Conservation (phyloP, 2,888 invertebrate genomes). For the Cynaeus angustus region DNA sequence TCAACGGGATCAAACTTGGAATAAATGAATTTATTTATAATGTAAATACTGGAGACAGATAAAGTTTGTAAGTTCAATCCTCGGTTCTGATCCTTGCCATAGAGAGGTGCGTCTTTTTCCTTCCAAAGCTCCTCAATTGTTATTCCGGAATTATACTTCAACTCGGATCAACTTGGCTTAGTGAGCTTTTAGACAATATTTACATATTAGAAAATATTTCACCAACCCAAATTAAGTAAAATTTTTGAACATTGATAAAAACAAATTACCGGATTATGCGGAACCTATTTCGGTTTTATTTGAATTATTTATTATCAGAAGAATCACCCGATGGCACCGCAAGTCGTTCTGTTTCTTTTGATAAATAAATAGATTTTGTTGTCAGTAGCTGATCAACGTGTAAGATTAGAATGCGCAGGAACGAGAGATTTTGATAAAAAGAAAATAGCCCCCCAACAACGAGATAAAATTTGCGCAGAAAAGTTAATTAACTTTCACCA, state of each 20-base stretch:
- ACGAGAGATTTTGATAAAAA: not conserved
- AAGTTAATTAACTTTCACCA: not conserved
- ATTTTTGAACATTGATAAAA: not conserved
- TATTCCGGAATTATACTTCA: constrained; percentile 28
- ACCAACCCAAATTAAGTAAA: constrained; percentile 1
- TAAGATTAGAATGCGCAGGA: constrained; percentile 6
- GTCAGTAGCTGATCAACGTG: constrained; percentile 4
- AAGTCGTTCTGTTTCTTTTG: too few relatives aligned
- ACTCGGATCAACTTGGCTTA: constrained; percentile 25
- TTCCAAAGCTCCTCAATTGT: constrained; percentile 19
- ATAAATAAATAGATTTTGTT: not conserved
- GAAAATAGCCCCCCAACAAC: not conserved
- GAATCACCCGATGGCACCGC: too few relatives aligned
- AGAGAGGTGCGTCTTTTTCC: constrained; percentile 8
- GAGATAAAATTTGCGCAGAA: not conserved
- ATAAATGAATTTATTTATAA: constrained; percentile 32
- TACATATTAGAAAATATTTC: constrained; percentile 19
- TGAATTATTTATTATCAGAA: too few relatives aligned
- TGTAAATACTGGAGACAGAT: constrained; percentile 15
- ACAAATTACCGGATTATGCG: not conserved
- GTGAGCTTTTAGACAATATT: constrained; percentile 15
- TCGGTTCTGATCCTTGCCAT: constrained; percentile 19
- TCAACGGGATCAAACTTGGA: constrained; percentile 15
- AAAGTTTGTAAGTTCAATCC: constrained; percentile 23
- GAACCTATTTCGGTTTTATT: too few relatives aligned